Base-by-base conservation (phyloP, 2,888 invertebrate genomes). In the Argyresthia albistria region DNA sequence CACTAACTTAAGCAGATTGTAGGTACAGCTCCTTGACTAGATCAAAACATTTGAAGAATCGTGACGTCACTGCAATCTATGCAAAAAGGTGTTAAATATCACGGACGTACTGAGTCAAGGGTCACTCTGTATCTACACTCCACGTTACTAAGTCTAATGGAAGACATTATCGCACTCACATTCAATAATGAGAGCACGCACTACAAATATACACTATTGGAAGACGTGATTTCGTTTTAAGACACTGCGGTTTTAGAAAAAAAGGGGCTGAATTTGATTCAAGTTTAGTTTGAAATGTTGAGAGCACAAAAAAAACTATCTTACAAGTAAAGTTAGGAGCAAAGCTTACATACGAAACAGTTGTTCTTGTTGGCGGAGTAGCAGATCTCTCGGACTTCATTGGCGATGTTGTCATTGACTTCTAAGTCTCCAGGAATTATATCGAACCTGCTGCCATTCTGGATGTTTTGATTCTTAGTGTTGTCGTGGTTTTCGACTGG, bases 331-430 rank as follows among this genome's bases (percentile, higher is more conserved):
- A 14, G 65, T 66, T 78, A 82, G 60, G 74, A 76, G 66, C 73
- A 80, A 70, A 80, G 66, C 64, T 82, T 86, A 84, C 87, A 87
- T 80, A 87, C 81, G 72, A 77, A 67, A 66, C 87, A 87, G 66
- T 64, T 71, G 60, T 59, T 60, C 52, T 70, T 75, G 56, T 58
- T 66, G 57, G 76, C 72, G 58, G 77, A 63, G 77, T 89, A 86
- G 80, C 89, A 81, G 76, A 88, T 83, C 67, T 90, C 89, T 52
- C 83, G 80, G 51, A 89, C 79, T 73, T 90, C 90, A 63, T 90
- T 90, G 54, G 88, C 83, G 71, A 90, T 72, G 70, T 90, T 91
- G 55, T 90, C 90, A 62, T 76, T 87, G 67, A 88, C 77, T 67
- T 89, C 90, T 56, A 76, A 69, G 45, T 72, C 71, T 54, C 75